Evolutionary conservation across 2,797 vertebrate genomes (phyloP).

Genomic region (Novumbra hubbsi): DNA sequence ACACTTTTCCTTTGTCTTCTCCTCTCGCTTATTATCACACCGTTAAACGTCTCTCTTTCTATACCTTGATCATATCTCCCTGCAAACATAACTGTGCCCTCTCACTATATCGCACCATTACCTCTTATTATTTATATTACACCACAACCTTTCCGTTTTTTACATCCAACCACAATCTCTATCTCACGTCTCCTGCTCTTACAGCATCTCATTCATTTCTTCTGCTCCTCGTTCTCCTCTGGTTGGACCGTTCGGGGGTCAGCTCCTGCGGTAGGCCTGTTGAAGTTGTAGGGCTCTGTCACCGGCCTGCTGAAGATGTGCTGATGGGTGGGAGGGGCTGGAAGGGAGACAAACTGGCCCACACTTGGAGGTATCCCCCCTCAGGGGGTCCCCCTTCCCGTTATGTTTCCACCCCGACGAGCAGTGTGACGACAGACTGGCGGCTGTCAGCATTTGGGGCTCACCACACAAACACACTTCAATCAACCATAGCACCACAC

Average conservation of each 20-base stretch:
- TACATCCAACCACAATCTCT: neutral
- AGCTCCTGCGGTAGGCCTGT: slow-evolving; percentile 11
- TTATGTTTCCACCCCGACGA: no score
- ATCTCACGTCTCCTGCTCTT: neutral
- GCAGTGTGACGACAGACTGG: slow-evolving; percentile 26
- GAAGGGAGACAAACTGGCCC: slow-evolving; percentile 1
- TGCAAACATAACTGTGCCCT: no score
- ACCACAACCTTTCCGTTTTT: neutral
- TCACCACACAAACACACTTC: slow-evolving; percentile 7
- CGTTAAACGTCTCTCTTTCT: no score
- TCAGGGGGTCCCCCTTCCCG: neutral
- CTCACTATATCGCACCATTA: no score
- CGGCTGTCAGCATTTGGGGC: neutral
- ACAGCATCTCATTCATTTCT: neutral
- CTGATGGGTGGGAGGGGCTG: slow-evolving; percentile 12
- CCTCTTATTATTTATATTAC: no score
- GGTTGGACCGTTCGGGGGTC: slow-evolving; percentile 8
- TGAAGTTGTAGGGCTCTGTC: slow-evolving; percentile 18
- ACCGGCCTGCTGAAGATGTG: slow-evolving; percentile 34
- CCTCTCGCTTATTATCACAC: slow-evolving; percentile 7
- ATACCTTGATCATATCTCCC: no score
- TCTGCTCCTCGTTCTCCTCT: neutral
- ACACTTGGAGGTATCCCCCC: no score
- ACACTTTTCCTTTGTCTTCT: slow-evolving; percentile 8
- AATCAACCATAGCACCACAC: neutral